Evolutionary conservation across 2,888 invertebrate genomes (phyloP).

Genomic region (Drosophila atroscutellata): DNA sequence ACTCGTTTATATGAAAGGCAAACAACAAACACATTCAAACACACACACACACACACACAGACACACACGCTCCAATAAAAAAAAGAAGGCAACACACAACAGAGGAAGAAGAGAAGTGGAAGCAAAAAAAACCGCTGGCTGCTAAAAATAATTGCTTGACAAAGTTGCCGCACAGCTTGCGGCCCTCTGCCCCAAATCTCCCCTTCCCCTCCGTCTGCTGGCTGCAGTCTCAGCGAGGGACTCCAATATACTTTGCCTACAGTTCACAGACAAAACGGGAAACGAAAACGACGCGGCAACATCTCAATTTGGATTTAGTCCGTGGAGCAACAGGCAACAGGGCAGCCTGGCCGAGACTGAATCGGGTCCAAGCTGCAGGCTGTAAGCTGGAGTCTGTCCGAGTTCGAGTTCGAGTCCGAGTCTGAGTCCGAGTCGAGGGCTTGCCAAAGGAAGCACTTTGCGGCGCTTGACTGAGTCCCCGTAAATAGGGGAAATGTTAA

Average conservation of each 20-base stretch:
- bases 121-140: conserved; percentile 9
- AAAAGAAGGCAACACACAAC: not conserved
- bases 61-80: conserved; percentile 16
- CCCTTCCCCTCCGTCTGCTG: not conserved
- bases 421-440: conserved; percentile 6
- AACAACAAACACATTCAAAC: conserved; percentile 51
- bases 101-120: not conserved
- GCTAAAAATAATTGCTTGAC: conserved; percentile 76
- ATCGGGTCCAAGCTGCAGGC: conserved; percentile 1
- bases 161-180: conserved; percentile 71
- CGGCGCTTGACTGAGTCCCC: conserved; percentile 68
- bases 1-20: conserved; percentile 71
- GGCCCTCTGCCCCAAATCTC: conserved; percentile 9
- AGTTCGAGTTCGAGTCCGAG: not conserved
- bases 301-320: conserved; percentile 65
- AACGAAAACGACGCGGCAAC: conserved; percentile 60
- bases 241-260: not conserved
- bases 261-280: conserved; percentile 32
- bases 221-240: conserved; percentile 3
- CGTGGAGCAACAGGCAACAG: conserved; percentile 49
- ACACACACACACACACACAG: conserved; percentile 32
- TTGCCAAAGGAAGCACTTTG: conserved; percentile 72
- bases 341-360: conserved; percentile 2
- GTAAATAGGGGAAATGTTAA: conserved; percentile 60
- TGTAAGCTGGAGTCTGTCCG: not conserved